phyloP scores from a whole-genome alignment of 2,113 vertebrate genomes.

The Jaculus jaculus region DNA sequence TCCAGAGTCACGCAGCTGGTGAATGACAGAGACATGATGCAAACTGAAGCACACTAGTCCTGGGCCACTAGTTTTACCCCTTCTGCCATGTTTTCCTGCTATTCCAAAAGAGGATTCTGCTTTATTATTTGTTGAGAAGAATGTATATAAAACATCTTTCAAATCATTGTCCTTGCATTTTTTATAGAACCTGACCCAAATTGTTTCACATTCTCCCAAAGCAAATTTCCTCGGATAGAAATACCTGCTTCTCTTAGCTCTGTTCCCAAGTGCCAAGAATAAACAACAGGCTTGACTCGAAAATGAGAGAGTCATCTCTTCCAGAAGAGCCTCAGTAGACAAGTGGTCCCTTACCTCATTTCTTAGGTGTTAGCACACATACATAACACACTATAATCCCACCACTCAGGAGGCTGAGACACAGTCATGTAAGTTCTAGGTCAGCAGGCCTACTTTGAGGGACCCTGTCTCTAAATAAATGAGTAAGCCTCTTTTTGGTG shows the following conservation, averaged over 20 bases:
- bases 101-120: conserved; percentile 23
- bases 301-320: conserved; percentile 9
- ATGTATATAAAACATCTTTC: conserved; percentile 23
- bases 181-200: conserved; percentile 43
- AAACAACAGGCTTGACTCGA: background rate
- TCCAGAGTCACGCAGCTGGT: background rate
- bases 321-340: conserved; percentile 22
- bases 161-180: conserved; percentile 53
- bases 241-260: conserved; percentile 1
- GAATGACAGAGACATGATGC: background rate
- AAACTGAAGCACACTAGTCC: background rate
- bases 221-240: background rate
- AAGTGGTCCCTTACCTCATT: background rate
- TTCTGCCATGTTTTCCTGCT: background rate
- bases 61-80: background rate
- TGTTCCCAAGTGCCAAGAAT: background rate
- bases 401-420: background rate
- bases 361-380: no score
- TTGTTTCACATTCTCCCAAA: conserved; percentile 55
- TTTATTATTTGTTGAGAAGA: conserved; percentile 4
- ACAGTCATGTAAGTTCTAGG: background rate
- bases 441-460: no score
- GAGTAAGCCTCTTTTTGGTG: background rate
- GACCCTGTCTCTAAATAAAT: background rate
- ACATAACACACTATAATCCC: background rate